Base-by-base conservation (phyloP, 2,113 vertebrate species). In the Apteryx owenii region DNA sequence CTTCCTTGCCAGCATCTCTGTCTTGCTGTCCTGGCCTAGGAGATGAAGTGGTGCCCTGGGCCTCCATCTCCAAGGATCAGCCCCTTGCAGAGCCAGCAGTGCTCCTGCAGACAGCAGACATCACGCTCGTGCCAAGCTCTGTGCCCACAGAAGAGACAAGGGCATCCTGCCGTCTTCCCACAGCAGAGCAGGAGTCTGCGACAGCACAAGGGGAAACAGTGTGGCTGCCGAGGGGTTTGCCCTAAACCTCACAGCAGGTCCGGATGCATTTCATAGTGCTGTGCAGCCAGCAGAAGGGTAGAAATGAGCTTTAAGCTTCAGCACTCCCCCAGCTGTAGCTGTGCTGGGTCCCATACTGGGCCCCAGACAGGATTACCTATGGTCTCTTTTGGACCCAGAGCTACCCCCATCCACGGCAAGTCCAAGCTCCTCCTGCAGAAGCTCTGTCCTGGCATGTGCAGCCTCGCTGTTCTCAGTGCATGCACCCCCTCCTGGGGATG, bases 381-480 rank as follows among this genome's bases (percentile, higher is more conserved):
- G 17, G 21, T 16, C 13, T 51, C 25, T 51, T n/a, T 36, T 22
- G 50, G 54, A 66, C 31, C 36, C 77, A 42, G 72, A 60, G 20
- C 26, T 26, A 5, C 3, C 62, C 46, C 26, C 77, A n/a, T 1
- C 6, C 51, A 5, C 29, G 5, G 10, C 0, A 0, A 46, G 56
- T 5, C 42, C 90, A 46, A 31, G 20, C 16, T 29, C 19, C 58
- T 58, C 72, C 77, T 6, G 14, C 31, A 31, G 33, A 42, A 48
- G 3, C n/a, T 26, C 76, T 31, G 50, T 14, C 33, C 61, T 51
- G 48, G 0, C 4, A 21, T 17, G 25, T 66, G 26, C 53, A 88
- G 72, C 29, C 66, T 19, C 23, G 21, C 20, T 18, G 44, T 1
- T 17, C 54, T 36, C 25, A 46, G 44, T 31, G 7, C 58, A 46